Evolutionary conservation across 2,888 invertebrate genomes (phyloP).

Genomic region (Athalia cordata): DNA sequence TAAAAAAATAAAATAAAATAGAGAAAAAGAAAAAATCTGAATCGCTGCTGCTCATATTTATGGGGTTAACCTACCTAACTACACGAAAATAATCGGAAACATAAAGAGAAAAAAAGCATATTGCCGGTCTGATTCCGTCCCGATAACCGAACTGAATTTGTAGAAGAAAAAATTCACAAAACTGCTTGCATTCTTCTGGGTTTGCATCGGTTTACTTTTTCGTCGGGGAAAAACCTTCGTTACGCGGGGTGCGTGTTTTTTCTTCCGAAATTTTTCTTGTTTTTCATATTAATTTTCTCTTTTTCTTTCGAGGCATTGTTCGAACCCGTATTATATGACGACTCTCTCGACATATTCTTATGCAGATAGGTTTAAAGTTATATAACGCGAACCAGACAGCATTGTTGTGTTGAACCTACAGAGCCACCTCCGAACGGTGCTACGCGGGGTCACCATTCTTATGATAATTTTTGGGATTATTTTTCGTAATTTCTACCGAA

Average conservation of each 20-base stretch:
- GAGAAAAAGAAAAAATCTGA: no score
- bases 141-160: not conserved
- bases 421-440: not conserved
- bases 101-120: no score
- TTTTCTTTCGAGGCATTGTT: not conserved
- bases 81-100: no score
- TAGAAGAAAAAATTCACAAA: not conserved
- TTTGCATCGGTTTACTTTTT: no score
- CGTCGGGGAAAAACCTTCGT: no score
- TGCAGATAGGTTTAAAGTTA: constrained; percentile 59
- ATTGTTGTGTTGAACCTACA: constrained; percentile 58
- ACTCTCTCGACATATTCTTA: constrained; percentile 61
- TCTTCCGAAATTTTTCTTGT: not conserved
- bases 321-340: no score
- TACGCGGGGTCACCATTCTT: constrained; percentile 11
- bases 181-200: not conserved
- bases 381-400: constrained; percentile 57
- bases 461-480: constrained; percentile 39
- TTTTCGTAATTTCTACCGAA: constrained; percentile 28
- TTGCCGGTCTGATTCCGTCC: no score
- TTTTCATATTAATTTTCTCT: not conserved
- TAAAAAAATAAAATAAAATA: constrained; percentile 34
- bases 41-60: no score
- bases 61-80: no score
- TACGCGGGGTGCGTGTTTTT: not conserved